Evolutionary conservation across 2,888 invertebrate species (phyloP).

Genomic region (Callosobruchus maculatus): DNA sequence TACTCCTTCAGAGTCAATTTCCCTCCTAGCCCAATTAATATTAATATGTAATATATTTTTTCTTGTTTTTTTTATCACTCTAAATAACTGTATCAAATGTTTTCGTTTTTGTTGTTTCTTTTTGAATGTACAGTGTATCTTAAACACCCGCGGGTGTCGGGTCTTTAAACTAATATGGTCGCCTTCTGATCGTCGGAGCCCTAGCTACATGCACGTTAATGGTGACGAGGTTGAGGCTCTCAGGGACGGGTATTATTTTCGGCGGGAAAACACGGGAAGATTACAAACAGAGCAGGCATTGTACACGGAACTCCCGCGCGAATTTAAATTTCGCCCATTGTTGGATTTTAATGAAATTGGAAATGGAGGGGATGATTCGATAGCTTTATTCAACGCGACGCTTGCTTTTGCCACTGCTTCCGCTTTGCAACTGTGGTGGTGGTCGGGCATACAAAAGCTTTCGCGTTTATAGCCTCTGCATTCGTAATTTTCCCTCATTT

Average conservation of each 20-base stretch:
- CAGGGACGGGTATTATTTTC: not conserved
- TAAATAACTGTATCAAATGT: no score
- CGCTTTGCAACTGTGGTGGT: not conserved
- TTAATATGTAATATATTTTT: no score
- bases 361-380: not conserved
- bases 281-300: not conserved
- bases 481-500: not conserved
- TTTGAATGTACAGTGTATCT: no score
- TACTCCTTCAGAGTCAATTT: no score
- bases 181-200: not conserved
- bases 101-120: no score
- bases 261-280: not conserved
- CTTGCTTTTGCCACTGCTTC: not conserved
- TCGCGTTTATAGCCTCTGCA: not conserved
- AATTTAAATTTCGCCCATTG: not conserved
- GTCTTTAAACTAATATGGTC: not conserved
- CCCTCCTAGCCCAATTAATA: no score
- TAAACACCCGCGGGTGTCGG: not conserved
- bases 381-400: not conserved
- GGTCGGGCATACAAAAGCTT: not conserved
- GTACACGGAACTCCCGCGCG: not conserved
- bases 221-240: not conserved
- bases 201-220: not conserved
- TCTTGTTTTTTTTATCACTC: no score
- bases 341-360: not conserved